These are phyloP conservation scores for Orussus abietinus DNA, from an alignment of 1,140 invertebrate species.

Conservation along the genomic window DNA sequence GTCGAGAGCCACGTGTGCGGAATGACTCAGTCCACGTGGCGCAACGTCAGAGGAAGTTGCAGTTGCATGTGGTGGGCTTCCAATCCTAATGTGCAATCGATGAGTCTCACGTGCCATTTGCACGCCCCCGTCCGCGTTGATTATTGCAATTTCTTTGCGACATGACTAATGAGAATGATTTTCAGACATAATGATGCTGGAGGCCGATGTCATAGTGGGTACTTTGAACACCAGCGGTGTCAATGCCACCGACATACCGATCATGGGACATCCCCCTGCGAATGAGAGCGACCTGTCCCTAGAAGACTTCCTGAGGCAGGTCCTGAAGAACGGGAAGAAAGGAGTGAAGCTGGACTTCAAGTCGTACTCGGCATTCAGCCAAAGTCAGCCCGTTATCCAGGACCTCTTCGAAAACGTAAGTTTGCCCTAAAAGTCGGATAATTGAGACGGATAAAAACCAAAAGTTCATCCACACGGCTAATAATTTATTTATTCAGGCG, in stretches of 20 bases:
- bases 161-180: too few species aligned
- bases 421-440: slow-evolving; percentile 12
- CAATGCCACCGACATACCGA: slow-evolving; percentile 55
- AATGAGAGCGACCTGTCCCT: slow-evolving; percentile 72
- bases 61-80: too few species aligned
- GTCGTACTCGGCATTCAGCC: slow-evolving; percentile 70
- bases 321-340: slow-evolving; percentile 58
- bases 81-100: too few species aligned
- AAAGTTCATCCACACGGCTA: background rate
- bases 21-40: too few species aligned
- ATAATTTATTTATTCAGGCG: slow-evolving; percentile 51
- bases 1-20: too few species aligned
- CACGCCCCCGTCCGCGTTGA: too few species aligned
- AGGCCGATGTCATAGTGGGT: slow-evolving; percentile 81
- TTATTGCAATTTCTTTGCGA: too few species aligned
- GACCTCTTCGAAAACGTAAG: slow-evolving; percentile 46
- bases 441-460: slow-evolving; percentile 8
- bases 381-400: slow-evolving; percentile 59
- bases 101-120: too few species aligned
- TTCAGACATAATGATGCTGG: slow-evolving; percentile 78
- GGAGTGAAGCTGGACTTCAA: slow-evolving; percentile 91
- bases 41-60: too few species aligned
- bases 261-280: slow-evolving; percentile 83
- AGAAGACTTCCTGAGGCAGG: slow-evolving; percentile 64
- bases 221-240: slow-evolving; percentile 42